Evolutionary conservation across 1,140 invertebrate species (phyloP), one percentile per base, ranked within the genome.

Genomic region (Arion vulgaris): DNA sequence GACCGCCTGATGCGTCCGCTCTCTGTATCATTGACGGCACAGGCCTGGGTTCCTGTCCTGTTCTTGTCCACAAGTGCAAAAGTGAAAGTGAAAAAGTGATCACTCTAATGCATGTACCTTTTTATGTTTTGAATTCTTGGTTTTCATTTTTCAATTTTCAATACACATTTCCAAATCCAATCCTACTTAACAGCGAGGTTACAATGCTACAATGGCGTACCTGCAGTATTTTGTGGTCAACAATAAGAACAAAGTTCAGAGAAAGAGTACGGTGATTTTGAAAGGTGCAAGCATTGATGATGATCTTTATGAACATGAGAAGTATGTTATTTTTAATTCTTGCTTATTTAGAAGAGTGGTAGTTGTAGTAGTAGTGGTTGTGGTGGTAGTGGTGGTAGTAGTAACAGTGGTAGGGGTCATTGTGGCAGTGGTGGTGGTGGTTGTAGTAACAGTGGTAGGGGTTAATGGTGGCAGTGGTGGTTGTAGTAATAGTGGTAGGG

Each of bases 201-300:
- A 72, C 23, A 72, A 72, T 39, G 71, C 71, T 2, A 72, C 71
- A 36, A 38, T 71, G 71, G 76, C 84, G 32, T 85, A 83, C 74
- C 78, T 85, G 34, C 80, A 81, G 32, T 85, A 83, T 41, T 85
- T 83, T 68, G 84, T 82, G 11, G 78, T 23, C 53, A 2, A 15
- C 9, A 57, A 57, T 23, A 9, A 9, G 2, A 19, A 57, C 23
- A 23, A 19, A 4, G 53, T 57, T 9, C 2, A 11, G 5, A 57
- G 23, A n/a, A 57, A 45, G 41, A 15, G 41, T 15, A 7, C 15
- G 15, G 15, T 15, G 5, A 7, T 15, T 45, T 45, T 45, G 41
- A 5, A 45, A 45, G 41, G 15, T 45, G 15, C 15, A 45, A 45
- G 41, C 5, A 45, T 45, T 45, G 41, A 45, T 45, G 41, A 45